Conservation (phyloP, 2,797 vertebrate species). For the Xenentodon cancila region DNA sequence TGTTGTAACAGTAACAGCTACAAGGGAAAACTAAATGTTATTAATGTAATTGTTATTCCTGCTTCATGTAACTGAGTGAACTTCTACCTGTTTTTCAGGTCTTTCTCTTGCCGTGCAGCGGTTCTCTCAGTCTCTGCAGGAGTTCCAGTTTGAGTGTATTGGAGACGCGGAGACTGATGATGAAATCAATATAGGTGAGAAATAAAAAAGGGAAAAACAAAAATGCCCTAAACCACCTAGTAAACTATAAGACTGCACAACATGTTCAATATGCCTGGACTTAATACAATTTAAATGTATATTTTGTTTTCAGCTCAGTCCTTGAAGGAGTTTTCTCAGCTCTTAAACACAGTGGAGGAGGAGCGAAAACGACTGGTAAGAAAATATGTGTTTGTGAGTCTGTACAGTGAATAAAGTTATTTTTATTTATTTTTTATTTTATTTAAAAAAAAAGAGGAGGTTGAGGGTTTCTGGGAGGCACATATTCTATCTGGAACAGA, state of each 20-base stretch:
- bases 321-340: constrained; percentile 96
- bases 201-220: neutral
- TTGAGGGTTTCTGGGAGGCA: too few relatives aligned
- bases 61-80: constrained; percentile 2
- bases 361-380: constrained; percentile 95
- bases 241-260: neutral
- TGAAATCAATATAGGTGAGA: constrained; percentile 95
- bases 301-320: constrained; percentile 88
- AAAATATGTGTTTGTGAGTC: neutral
- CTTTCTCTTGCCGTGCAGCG: constrained; percentile 95
- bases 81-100: constrained; percentile 76
- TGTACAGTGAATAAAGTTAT: neutral
- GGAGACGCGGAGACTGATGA: constrained; percentile 98
- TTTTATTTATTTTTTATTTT: too few relatives aligned
- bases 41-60: neutral
- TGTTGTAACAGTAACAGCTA: constrained; percentile 1
- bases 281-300: constrained; percentile 10
- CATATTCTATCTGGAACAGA: too few relatives aligned
- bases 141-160: constrained; percentile 98
- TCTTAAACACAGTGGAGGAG: constrained; percentile 95
- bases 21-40: constrained; percentile 1
- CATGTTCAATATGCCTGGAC: neutral
- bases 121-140: constrained; percentile 96
- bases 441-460: too few relatives aligned
- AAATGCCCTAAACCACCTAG: neutral